Base-by-base conservation (phyloP, 2,888 invertebrate species). In the Argynnis bischoffii region DNA sequence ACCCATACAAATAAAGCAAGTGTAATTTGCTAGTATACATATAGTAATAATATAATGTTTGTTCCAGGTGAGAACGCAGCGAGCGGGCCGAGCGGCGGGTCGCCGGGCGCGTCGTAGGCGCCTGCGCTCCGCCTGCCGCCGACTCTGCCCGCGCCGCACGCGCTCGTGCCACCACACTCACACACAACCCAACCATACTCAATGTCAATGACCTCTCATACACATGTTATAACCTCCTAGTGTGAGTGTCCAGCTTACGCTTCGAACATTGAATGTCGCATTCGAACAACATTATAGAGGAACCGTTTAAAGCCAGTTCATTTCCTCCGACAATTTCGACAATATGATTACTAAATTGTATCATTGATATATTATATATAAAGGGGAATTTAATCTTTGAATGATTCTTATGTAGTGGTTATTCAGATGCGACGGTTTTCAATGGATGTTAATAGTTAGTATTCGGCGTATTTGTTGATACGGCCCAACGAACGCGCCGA, bases 41-140 rank as follows among this genome's bases (percentile, higher is more conserved):
- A 56, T 26, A 26, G 4, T 26, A 26, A 26, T 26, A 16, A 54
- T 21, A 16, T 54, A 54, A 53, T 69, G 59, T 65, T 67, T 65
- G 66, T 71, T 74, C 74, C 81, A 83, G 87, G 85, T 70, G 85
- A 86, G 76, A 80, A 76, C 72, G 82, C 81, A 55, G 79, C 82
- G 75, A 79, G 83, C 76, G 84, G 82, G 61, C 79, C 79, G 67
- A 81, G 83, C 78, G 83, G 79, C 64, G 83, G 79, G 54, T 80
- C 82, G 59, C 79, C 83, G 71, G 79, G 81, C 79, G 85, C 85
- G 74, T 85, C 87, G 85, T 87, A 86, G 84, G 72, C 57, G 83
- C 69, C 67, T 53, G 72, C 68, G 67, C 69, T 67, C 41, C 71
- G 70, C 66, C 70, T 55, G 64, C 72, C 63, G 51, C 55, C 55